Percentiles rank a stretch among this genome's conserved stretches.
Conservation (phyloP, 2,113 vertebrate species). For the Hypocryptadius cinnamomeus region DNA sequence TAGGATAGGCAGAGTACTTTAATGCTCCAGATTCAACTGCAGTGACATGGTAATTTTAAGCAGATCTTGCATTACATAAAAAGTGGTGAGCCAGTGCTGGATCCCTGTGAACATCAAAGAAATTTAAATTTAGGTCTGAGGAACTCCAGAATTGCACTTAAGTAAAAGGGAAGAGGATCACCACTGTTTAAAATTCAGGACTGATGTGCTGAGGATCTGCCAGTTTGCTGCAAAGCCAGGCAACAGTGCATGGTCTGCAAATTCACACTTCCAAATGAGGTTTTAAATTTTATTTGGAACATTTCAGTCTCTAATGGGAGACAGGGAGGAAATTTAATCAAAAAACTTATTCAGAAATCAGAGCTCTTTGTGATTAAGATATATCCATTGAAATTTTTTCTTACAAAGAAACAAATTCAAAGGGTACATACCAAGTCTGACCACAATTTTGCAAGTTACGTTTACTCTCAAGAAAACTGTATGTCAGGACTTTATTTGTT, state of each 20-base stretch:
- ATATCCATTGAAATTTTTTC: not conserved
- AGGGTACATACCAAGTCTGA: not conserved
- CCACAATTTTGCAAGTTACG: not conserved
- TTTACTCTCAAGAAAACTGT: not conserved
- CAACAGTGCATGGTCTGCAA: not conserved
- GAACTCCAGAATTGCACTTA: not conserved
- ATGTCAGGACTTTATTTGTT: conserved; percentile 23
- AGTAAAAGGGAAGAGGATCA: not conserved
- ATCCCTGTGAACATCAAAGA: not conserved
- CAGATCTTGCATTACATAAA: not conserved
- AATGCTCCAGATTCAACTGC: not conserved
- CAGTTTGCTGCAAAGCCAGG: not conserved
- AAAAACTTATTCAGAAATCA: not conserved
- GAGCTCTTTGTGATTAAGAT: not conserved
- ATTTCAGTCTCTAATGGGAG: not conserved
- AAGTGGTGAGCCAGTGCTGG: not conserved
- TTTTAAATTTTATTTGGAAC: not conserved
- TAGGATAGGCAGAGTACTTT: not conserved
- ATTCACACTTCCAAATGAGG: not conserved
- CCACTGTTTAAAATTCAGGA: not conserved
- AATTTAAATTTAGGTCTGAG: not conserved
- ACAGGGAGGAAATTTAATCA: not conserved
- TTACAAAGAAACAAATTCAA: not conserved
- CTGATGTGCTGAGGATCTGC: not conserved
- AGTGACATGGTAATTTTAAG: not conserved